Base-by-base conservation (phyloP, 1,140 invertebrate genomes). In the Habropoda laboriosa region DNA sequence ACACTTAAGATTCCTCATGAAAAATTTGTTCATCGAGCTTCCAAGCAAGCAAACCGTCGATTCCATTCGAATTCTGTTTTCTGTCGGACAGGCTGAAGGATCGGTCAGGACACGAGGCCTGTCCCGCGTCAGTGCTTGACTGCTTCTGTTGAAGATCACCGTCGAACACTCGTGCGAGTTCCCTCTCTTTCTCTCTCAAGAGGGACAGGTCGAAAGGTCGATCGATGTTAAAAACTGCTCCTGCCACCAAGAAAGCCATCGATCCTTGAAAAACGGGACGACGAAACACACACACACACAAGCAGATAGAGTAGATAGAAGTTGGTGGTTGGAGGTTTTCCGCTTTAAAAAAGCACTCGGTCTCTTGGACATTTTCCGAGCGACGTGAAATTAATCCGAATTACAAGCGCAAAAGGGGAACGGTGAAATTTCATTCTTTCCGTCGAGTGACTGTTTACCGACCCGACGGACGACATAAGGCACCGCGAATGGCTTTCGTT, bases 71-170 rank as follows among this genome's bases (percentile, higher is more conserved):
- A n/a, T n/a, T 74, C 58, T 63, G 71, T 45, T 51, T 63, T 49
- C 32, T 16, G 18, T 74, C 32, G 0, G 18, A 45, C 7, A 24
- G 21, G 38, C n/a, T 73, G 10, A 3, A 58, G 70, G 53, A 72
- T 60, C 71, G n/a, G 3, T 13, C 68, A 53, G 51, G 35, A 18
- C 57, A 55, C 49, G 42, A 49, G 45, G 57, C 21, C 76, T 80
- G 79, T 53, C 27, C 27, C 18, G 35, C 73, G 40, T 76, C 57
- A 57, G n/a, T 16, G 24, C 8, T 42, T 35, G 40, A 66, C 68
- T 63, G 66, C 16, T 76, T 87, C 85, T 86, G 84, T 24, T 73
- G 53, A 83, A 68, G 81, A 86, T 87, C 86, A 87, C 53, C 71
- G 75, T 73, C 75, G 55, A 78, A 71, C 81, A 79, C 81, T 86